Evolutionary conservation across 2,888 invertebrate species (phyloP), one percentile per base, ranked within the genome.

Genomic region (Drosophila mimica): DNA sequence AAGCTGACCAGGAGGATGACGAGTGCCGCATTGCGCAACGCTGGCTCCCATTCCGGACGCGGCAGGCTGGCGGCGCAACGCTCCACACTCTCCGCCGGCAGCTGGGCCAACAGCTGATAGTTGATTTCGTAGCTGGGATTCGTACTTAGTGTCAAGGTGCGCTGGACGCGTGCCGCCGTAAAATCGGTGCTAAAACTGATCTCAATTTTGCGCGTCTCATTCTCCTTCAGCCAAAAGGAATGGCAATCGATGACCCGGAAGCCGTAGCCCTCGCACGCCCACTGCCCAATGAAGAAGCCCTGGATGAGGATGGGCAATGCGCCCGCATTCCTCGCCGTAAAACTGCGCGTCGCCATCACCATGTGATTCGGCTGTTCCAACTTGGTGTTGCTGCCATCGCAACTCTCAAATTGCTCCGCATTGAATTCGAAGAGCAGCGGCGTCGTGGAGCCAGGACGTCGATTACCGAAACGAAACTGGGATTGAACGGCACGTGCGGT

Each of bases 141-240:
- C 11, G 96, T 96, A 33, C 94, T 93, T 57, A 96, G 93, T 66
- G 94, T 93, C 15, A 97, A 93, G 7, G 94, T 94, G 57, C 96
- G 94, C 73, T 96, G 95, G 46, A 97, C 95, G 75, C 96, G 95
- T 0, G 97, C 95, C 85, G 97, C 93, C 0, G 97, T 97, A 91
- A 98, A 97, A 93, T 98, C 98, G 0, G 98, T 97, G 0, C 97
- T 97, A 92, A 97, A 98, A 74, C 96, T 96, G 74, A 98, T 96
- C 87, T 98, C 97, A 66, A 98, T 95, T 91, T 96, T 96, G 82
- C 94, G 95, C 7, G 96, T 96, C 33, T 95, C 95, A 91, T 97
- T 97, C 31, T 97, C 96, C 68, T 93, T 93, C 46, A 97, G 93
- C 51, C 94, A 94, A 91, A 97, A 97, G 1, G 96, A 94, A 38